Percentiles rank a stretch among this genome's conserved stretches.
These are phyloP conservation scores for Podiceps cristatus DNA, from an alignment of 2,113 vertebrate species.

Conservation along the genomic window DNA sequence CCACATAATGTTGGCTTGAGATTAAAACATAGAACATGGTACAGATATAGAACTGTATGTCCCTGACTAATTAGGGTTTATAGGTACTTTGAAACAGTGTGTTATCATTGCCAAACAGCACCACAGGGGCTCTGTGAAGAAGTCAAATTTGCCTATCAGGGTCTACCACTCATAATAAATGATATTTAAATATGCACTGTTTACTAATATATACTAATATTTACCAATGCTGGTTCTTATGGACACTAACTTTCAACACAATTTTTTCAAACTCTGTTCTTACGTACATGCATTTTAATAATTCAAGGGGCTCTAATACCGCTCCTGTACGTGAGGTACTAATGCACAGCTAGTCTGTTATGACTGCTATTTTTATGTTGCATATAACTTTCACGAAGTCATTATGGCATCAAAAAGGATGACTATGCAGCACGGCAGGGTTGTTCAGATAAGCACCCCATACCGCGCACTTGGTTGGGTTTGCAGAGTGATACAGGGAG, in stretches of 20 bases:
- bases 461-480: fast-evolving
- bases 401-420: neutral
- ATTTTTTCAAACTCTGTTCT: neutral
- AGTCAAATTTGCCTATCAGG: neutral
- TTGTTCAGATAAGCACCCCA: neutral
- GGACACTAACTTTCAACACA: neutral
- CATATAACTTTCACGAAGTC: neutral
- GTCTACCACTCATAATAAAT: neutral
- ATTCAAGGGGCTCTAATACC: neutral
- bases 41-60: neutral
- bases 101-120: neutral
- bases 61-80: neutral
- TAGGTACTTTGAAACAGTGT: fast-evolving
- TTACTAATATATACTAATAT: neutral
- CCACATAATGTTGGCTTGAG: neutral
- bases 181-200: neutral
- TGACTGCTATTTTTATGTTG: neutral
- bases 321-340: neutral
- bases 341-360: neutral
- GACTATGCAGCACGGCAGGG: neutral
- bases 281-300: neutral
- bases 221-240: neutral
- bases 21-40: neutral
- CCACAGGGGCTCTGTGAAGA: neutral
- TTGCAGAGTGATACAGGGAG: neutral